Percentiles rank a stretch among this genome's conserved stretches.
Evolutionary conservation across 2,888 invertebrate genomes (phyloP).

Genomic region (Ochropleura plecta): DNA sequence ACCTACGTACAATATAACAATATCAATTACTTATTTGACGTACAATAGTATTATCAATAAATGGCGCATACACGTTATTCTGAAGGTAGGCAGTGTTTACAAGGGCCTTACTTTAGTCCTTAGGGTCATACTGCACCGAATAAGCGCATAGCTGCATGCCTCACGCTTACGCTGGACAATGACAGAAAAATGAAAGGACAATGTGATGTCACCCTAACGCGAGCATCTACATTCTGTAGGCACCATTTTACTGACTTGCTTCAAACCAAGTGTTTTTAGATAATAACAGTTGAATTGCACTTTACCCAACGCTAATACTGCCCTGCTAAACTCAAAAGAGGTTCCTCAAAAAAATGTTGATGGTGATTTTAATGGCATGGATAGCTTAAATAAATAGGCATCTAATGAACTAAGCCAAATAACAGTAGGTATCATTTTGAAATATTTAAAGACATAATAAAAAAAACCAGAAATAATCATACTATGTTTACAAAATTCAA

Average conservation of each 20-base stretch:
- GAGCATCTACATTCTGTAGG: constrained; percentile 45
- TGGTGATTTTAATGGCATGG: too few species aligned
- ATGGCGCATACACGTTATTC: constrained; percentile 63
- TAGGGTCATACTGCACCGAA: constrained; percentile 17
- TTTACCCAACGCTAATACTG: constrained; percentile 20
- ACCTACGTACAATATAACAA: constrained; percentile 66
- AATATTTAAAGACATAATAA: too few species aligned
- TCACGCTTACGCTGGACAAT: not conserved
- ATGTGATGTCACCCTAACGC: constrained; percentile 23
- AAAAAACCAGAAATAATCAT: too few species aligned
- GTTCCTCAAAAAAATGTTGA: too few species aligned
- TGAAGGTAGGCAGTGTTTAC: constrained; percentile 43
- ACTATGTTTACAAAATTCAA: too few species aligned
- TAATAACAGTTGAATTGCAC: constrained; percentile 32
- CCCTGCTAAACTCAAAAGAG: too few species aligned
- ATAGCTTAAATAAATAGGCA: too few species aligned
- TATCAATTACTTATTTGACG: constrained; percentile 54
- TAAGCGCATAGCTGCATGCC: not conserved
- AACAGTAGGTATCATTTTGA: too few species aligned
- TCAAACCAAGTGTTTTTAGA: constrained; percentile 45
- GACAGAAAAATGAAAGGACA: too few species aligned
- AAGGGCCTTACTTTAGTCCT: constrained; percentile 51
- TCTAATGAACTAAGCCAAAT: too few species aligned
- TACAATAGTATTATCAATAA: constrained; percentile 46
- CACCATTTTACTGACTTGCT: constrained; percentile 60